These are phyloP conservation scores for Myotis brandtii DNA, from an alignment of 2,113 vertebrate genomes.

Conservation along the genomic window DNA sequence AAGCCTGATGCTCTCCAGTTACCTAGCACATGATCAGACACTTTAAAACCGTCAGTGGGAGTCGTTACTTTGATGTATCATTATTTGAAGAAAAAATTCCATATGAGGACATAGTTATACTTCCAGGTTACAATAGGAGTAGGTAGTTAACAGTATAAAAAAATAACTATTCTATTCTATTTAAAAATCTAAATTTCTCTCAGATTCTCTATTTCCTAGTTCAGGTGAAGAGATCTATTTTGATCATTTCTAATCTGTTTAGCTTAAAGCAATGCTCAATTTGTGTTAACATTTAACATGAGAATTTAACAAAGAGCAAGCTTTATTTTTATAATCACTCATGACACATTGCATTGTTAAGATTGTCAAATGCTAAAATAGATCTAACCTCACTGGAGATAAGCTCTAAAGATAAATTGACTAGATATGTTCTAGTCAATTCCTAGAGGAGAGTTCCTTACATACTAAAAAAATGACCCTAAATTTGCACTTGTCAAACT, in stretches of 20 bases:
- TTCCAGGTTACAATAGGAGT: neutral
- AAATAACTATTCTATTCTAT: neutral
- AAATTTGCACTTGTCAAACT: neutral
- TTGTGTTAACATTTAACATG: neutral
- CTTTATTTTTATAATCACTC: neutral
- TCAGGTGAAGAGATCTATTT: neutral
- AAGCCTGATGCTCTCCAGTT: neutral
- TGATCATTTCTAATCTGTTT: neutral
- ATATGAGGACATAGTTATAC: neutral
- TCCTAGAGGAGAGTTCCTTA: neutral
- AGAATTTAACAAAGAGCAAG: neutral
- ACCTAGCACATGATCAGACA: neutral
- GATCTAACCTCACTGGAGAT: neutral
- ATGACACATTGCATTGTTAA: neutral
- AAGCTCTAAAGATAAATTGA: neutral
- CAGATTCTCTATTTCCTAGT: neutral
- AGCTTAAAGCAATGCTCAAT: neutral
- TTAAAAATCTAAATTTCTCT: conserved; percentile 26
- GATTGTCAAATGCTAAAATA: neutral
- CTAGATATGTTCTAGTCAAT: neutral
- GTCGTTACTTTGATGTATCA: neutral
- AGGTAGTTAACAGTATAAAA: neutral
- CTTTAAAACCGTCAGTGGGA: neutral
- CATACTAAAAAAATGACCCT: neutral
- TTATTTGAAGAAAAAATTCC: neutral